Evolutionary conservation across 2,888 invertebrate species (phyloP).

Genomic region (Ptilodon capucinus): DNA sequence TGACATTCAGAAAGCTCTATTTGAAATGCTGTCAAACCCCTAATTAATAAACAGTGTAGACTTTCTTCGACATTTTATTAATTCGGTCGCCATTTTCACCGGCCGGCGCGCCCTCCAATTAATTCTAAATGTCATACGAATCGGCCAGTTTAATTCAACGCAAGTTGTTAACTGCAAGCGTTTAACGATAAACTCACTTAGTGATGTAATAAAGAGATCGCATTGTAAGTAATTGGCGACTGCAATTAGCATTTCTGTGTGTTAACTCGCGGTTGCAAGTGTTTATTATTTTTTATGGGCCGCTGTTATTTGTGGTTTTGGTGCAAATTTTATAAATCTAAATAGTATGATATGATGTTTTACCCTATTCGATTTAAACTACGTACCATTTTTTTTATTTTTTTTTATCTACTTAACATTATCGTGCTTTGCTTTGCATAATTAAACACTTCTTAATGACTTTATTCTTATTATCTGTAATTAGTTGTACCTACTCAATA

Average conservation of each 20-base stretch:
- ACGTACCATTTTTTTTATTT: too few relatives aligned
- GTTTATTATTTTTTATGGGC: neutral
- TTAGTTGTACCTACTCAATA: too few relatives aligned
- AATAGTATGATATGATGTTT: neutral
- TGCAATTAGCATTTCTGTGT: neutral
- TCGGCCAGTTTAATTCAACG: constrained; percentile 42
- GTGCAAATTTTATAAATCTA: neutral
- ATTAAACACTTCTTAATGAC: too few relatives aligned
- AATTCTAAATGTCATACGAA: constrained; percentile 63
- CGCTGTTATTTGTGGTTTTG: neutral
- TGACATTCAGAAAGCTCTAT: neutral
- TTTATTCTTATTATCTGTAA: too few relatives aligned
- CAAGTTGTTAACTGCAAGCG: constrained; percentile 33
- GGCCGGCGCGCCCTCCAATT: constrained; percentile 58
- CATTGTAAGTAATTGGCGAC: neutral
- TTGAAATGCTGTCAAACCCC: constrained; percentile 10
- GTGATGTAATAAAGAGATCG: neutral
- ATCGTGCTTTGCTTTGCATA: too few relatives aligned
- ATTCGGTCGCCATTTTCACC: constrained; percentile 56
- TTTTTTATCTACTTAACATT: too few relatives aligned
- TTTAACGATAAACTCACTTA: constrained; percentile 1
- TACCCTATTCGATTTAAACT: too few relatives aligned
- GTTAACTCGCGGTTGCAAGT: neutral
- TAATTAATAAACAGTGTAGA: constrained; percentile 39
- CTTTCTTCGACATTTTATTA: constrained; percentile 53